Evolutionary conservation across 2,797 vertebrate species (phyloP).

Genomic region (Astyanax mexicanus): DNA sequence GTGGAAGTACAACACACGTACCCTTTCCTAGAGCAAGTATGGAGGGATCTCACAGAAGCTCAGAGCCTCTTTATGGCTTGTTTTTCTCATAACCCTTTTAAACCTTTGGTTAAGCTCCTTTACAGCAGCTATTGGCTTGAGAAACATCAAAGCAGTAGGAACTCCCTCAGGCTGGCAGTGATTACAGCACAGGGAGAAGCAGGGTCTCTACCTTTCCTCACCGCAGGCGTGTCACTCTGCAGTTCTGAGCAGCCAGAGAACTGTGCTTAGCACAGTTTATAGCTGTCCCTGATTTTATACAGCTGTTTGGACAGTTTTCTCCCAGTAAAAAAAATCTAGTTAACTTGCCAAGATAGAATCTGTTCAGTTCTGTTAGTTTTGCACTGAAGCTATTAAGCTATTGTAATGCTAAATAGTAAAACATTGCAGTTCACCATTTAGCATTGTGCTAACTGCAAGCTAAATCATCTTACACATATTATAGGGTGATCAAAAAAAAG

Average conservation of each 20-base stretch:
- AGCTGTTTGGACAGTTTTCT: neutral
- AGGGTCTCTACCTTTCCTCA: neutral
- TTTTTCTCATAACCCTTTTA: constrained; percentile 46
- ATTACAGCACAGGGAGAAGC: constrained; percentile 43
- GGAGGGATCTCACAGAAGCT: neutral
- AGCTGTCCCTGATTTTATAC: neutral
- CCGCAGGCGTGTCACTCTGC: neutral
- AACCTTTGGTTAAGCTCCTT: constrained; percentile 60
- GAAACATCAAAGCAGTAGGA: constrained; percentile 66
- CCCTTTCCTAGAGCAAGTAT: neutral
- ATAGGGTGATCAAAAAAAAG: too few relatives aligned
- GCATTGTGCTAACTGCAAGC: too few relatives aligned
- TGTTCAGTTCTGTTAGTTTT: too few relatives aligned
- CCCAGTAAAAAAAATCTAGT: too few relatives aligned
- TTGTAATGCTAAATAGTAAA: too few relatives aligned
- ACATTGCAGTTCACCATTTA: too few relatives aligned
- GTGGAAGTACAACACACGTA: neutral
- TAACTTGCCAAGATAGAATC: too few relatives aligned
- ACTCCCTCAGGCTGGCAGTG: constrained; percentile 42
- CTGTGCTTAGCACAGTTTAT: neutral
- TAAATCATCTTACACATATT: too few relatives aligned
- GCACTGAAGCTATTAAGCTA: too few relatives aligned
- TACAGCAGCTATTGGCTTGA: constrained; percentile 53
- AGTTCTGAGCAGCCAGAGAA: neutral
- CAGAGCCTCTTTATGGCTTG: constrained; percentile 22